These are phyloP conservation scores for Jacana jacana DNA, from an alignment of 2,113 vertebrate genomes.

Conservation along the genomic window DNA sequence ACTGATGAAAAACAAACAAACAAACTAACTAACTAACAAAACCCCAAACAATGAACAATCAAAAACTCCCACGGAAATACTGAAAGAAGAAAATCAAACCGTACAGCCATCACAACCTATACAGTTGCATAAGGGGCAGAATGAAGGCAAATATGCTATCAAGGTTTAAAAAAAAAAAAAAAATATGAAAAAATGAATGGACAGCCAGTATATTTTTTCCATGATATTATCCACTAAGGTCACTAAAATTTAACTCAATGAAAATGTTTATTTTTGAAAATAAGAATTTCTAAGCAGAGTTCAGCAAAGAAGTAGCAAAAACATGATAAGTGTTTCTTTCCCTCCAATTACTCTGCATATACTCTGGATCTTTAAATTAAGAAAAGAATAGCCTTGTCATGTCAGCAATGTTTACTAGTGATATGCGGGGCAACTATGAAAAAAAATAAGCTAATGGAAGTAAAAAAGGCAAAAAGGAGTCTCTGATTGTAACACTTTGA, in stretches of 20 bases:
- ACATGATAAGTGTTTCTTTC: not conserved
- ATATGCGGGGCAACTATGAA: not conserved
- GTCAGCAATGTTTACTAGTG: not conserved
- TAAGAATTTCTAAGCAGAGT: not conserved
- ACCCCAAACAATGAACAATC: too few species aligned
- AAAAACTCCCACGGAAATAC: fast-evolving
- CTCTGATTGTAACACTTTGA: not conserved
- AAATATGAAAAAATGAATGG: not conserved
- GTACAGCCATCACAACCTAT: not conserved
- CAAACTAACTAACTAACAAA: not conserved
- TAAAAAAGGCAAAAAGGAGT: not conserved
- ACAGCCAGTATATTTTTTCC: not conserved
- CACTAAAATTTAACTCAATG: not conserved
- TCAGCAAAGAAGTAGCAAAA: not conserved
- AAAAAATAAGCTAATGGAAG: not conserved
- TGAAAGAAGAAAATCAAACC: not conserved
- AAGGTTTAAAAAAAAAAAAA: not conserved
- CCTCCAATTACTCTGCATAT: not conserved
- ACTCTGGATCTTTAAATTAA: not conserved
- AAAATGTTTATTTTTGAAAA: not conserved
- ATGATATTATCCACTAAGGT: not conserved
- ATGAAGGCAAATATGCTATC: not conserved
- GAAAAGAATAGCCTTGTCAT: not conserved
- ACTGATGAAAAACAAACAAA: not conserved
- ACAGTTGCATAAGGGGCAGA: not conserved